Base-by-base conservation (phyloP, 2,888 invertebrate genomes). In the Epirrhoe alternata region DNA sequence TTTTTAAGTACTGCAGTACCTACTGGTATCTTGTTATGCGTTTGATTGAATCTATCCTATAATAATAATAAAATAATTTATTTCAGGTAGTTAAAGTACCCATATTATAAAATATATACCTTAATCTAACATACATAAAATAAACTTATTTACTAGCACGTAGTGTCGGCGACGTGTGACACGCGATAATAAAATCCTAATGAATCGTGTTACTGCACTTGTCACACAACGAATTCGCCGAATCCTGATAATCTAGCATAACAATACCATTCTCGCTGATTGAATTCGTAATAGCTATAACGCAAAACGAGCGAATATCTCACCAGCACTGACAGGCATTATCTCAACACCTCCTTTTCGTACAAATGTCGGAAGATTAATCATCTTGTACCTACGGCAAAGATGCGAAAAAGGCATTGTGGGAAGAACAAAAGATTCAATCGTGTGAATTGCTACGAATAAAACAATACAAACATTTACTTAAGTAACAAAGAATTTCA, bases 361-460 rank as follows among this genome's bases (percentile, higher is more conserved):
- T 61, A 73, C 59, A 66, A 70, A 72, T 73, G 74, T 65, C 54
- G 51, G 50, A 57, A 61, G 69, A 70, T 73, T 71, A 69, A 67
- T 75, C 71, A 72, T 62, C 24, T 51, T 50, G 47, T 24, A 24
- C 24, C 24, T 24, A 30, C 42, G 61, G 66, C 64, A 71, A 64
- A 67, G 66, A 58, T 35, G 66, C 59, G 67, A 63, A 69, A 64
- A 67, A 12, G 45, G 56, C 47, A 56, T 60, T 60, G 50, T 61
- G 53, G 14, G 55, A 24, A 16, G 38, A 59, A 64, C 38, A 53
- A 64, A 64, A 57, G 52, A 12, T 42, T 51, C 33, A 58, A 64
- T 58, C 38, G 14, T 30, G 60, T 17, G 42, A 42, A 58, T 17
- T 45, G 17, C 12, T 35, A 14, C 16, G 14, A 53, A 53, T 16